A percentile compares a stretch with the other conserved stretches of the same genome.
Evolutionary conservation across 2,797 vertebrate species (phyloP).

Genomic region (Rallus crepitans): DNA sequence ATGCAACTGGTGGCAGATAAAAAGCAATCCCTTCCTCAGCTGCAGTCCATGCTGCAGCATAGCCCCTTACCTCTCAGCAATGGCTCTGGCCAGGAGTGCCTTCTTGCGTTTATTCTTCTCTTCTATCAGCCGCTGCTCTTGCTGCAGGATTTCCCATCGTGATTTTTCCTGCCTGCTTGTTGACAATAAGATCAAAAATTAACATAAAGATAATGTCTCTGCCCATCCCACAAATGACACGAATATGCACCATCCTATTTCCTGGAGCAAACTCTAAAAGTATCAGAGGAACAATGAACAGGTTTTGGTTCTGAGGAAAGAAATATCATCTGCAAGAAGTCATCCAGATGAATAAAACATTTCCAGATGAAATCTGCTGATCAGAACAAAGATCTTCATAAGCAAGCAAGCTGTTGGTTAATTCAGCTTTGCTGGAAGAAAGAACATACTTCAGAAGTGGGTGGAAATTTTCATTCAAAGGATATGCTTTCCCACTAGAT

Average conservation of each 20-base stretch:
- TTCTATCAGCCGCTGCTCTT: constrained; percentile 91
- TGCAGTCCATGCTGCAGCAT: background rate
- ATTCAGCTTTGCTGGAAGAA: background rate
- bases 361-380: constrained; percentile 31
- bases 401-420: constrained; percentile 15
- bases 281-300: constrained; percentile 17
- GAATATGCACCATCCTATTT: background rate
- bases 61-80: constrained; percentile 90
- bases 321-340: constrained; percentile 14
- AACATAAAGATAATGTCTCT: constrained; percentile 19
- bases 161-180: constrained; percentile 87
- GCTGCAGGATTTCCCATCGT: constrained; percentile 90
- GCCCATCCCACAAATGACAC: background rate
- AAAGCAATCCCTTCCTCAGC: background rate
- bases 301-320: constrained; percentile 44
- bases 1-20: background rate
- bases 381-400: constrained; percentile 40
- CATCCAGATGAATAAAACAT: constrained; percentile 38
- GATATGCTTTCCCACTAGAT: background rate
- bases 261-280: constrained; percentile 5
- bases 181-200: constrained; percentile 25
- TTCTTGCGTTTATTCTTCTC: constrained; percentile 95
- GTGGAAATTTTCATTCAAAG: constrained; percentile 7
- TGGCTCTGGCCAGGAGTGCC: constrained; percentile 91
- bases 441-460: background rate